Evolutionary conservation across 2,888 invertebrate species (phyloP), one percentile per base, ranked within the genome.

Genomic region (Cheilosia impressa): DNA sequence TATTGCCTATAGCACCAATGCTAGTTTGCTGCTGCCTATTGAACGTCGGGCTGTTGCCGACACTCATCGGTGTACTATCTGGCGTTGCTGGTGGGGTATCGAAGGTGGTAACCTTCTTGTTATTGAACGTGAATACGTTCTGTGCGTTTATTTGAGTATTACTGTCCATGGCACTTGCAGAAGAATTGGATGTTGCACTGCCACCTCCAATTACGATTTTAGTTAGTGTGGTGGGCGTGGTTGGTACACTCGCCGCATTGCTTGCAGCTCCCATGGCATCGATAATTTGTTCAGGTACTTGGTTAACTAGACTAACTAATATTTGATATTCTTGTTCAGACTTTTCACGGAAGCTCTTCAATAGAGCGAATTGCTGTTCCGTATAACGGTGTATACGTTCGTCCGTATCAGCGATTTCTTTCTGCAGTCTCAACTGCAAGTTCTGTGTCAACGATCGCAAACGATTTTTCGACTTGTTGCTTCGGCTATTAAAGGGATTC

Each of bases 341-440:
- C 90, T 94, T 94, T 91, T 96, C 96, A 89, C 94, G 94, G 91
- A 95, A 95, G 87, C 94, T 94, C 90, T 97, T 96, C 88, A 96
- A 93, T 88, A 95, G 93, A 81, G 95, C 94, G 93, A 96, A 96
- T 90, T 96, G 95, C 90, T 95, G 95, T 89, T 95, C 95, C 87
- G 95, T 95, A 92, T 94, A 97, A 81, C 94, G 94, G 89, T 95
- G 94, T 81, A 97, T 95, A 88, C 95, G 94, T 88, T 96, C 96
- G 89, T 97, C 96, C 58, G 96, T 94, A 2, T 94, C 94, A 57
- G 94, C 93, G 66, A 96, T 94, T 92, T 97, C 95, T 58, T 94
- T 93, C 90, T 95, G 94, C 68, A 97, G 92, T 60, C 94, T 95
- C 88, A 94, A 94, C 79, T 95, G 94, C 81, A 96, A 93, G 89